Conservation (phyloP, 2,797 vertebrate species). For the Schizopygopsis malacanthus region DNA sequence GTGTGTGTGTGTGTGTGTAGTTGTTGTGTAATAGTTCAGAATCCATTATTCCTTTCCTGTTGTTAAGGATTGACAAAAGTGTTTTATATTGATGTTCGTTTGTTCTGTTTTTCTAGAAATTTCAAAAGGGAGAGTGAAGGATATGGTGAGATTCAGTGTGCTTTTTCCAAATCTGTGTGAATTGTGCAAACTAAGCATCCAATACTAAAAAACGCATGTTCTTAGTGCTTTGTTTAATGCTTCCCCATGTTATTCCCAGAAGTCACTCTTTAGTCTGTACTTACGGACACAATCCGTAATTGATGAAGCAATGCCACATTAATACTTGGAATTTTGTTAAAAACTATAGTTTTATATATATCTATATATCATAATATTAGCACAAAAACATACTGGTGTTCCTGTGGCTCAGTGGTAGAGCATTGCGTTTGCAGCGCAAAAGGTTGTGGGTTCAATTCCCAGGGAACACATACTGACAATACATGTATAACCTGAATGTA, state of each 20-base stretch:
- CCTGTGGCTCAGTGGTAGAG: too few species aligned
- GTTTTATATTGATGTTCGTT: not conserved
- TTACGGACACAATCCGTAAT: slow-evolving; percentile 14
- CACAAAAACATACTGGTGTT: too few species aligned
- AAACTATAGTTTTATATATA: too few species aligned
- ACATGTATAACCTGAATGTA: too few species aligned
- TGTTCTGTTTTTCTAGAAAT: slow-evolving; percentile 63
- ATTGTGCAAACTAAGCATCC: slow-evolving; percentile 22
- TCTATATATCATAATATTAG: too few species aligned
- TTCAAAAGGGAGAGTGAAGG: slow-evolving; percentile 65
- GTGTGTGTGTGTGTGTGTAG: slow-evolving; percentile 66
- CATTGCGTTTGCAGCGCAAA: too few species aligned
- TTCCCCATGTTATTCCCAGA: slow-evolving; percentile 18
- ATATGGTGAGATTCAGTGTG: slow-evolving; percentile 69
- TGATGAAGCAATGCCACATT: slow-evolving; percentile 7
- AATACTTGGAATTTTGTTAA: not conserved
- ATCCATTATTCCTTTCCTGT: not conserved
- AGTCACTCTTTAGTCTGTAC: not conserved
- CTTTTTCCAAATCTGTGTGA: not conserved
- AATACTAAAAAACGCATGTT: slow-evolving; percentile 62
- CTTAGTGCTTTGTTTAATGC: slow-evolving; percentile 45
- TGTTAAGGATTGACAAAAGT: too few species aligned
- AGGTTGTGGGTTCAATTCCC: too few species aligned
- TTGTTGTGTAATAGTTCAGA: not conserved
- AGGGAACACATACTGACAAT: too few species aligned